phyloP scores from a whole-genome alignment of 2,888 invertebrate species.

The Platycheirus albimanus region DNA sequence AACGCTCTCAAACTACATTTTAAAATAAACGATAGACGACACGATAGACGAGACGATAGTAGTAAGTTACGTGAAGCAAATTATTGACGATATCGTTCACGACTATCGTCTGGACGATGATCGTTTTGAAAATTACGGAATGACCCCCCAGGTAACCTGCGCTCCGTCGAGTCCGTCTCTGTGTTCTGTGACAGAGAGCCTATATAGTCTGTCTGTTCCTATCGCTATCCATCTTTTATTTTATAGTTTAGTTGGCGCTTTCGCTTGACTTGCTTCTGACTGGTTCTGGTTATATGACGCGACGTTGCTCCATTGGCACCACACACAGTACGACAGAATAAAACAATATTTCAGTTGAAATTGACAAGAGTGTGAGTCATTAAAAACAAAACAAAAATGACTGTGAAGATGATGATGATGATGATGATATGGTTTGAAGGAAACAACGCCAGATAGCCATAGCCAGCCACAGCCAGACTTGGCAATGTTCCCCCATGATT shows the following conservation, averaged over 20 bases:
- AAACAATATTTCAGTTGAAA: slow-evolving; percentile 22
- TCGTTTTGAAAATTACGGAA: too few species aligned
- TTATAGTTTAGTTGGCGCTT: slow-evolving; percentile 49
- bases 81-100: too few species aligned
- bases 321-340: slow-evolving; percentile 21
- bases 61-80: too few species aligned
- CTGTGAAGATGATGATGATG: slow-evolving; percentile 19
- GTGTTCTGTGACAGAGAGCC: slow-evolving; percentile 71
- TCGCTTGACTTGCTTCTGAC: slow-evolving; percentile 38
- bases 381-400: slow-evolving; percentile 12
- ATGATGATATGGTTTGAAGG: slow-evolving; percentile 37
- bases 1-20: too few species aligned
- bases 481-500: neutral
- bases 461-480: slow-evolving; percentile 16
- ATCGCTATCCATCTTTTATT: slow-evolving; percentile 34
- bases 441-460: neutral
- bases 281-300: neutral
- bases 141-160: too few species aligned
- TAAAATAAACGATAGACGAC: too few species aligned
- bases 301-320: slow-evolving; percentile 46
- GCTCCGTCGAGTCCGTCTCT: too few species aligned
- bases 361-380: slow-evolving; percentile 59
- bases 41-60: too few species aligned
- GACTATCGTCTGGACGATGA: too few species aligned
- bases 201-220: slow-evolving; percentile 27